Evolutionary conservation across 2,888 invertebrate species (phyloP), one percentile per base, ranked within the genome.

Genomic region (Craniophora ligustri): DNA sequence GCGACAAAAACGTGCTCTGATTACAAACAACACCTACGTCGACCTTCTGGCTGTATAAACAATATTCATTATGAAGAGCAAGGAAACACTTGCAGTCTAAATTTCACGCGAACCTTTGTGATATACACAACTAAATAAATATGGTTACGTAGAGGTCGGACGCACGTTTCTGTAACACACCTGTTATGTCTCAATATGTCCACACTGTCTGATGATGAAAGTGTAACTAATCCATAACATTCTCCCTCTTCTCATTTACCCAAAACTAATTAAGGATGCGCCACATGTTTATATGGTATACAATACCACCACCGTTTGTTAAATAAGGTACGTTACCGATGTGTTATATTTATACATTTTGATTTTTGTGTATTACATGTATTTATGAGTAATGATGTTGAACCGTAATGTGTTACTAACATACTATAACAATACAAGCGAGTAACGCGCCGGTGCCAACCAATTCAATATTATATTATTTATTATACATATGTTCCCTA

Each of bases 191-290:
- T 78, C 81, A 76, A 82, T 72, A 76, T n/a, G n/a, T 67, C 85
- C 78, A 78, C 61, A 63, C 69, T 74, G 69, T 69, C 81, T 86
- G 78, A 84, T 80, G 88, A 84, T 85, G 78, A 79, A 85, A 85
- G 86, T 89, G 86, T 89, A 87, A 93, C 93, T 93, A 93, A 93
- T 93, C 91, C 93, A 93, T 93, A 92, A 93, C 92, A 92, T 93
- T 93, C 92, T 93, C 93, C 92, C 89, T 89, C 89, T 90, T 91
- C 88, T 88, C 88, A 87, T 90, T 89, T 88, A 91, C 86, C 91
- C 92, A 91, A 92, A 92, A 92, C 91, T 91, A 86, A 88, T 91
- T 92, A 92, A 92, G 93, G 93, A 92, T 91, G 91, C 87, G 86
- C 91, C 85, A 91, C 89, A 89, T 89, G 88, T 90, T 90, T 90